Conservation (phyloP, 2,888 invertebrate genomes). For the Eucera pruinosa region DNA sequence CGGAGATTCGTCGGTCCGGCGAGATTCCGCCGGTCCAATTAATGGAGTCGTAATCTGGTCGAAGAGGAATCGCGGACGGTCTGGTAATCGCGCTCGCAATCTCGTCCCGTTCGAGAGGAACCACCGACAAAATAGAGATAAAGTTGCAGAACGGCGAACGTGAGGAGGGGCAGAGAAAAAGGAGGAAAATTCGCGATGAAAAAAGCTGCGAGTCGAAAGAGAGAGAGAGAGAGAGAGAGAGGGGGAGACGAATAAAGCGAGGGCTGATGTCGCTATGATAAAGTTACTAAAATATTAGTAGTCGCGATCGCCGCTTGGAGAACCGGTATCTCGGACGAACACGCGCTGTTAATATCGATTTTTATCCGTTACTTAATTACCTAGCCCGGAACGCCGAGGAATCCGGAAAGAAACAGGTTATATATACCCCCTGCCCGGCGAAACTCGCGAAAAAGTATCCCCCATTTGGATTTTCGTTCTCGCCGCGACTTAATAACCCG, state of each 20-base stretch:
- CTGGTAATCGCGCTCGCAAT: neutral
- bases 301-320: slow-evolving; percentile 14
- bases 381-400: slow-evolving; percentile 29
- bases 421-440: neutral
- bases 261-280: slow-evolving; percentile 38
- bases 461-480: slow-evolving; percentile 7
- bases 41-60: slow-evolving; percentile 34
- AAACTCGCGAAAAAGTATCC: slow-evolving; percentile 10
- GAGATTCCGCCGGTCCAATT: slow-evolving; percentile 34
- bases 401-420: slow-evolving; percentile 61
- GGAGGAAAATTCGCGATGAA: slow-evolving; percentile 5
- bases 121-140: slow-evolving; percentile 26
- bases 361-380: slow-evolving; percentile 69
- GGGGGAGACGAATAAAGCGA: neutral
- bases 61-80: slow-evolving; percentile 9
- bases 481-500: slow-evolving; percentile 54
- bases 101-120: slow-evolving; percentile 18
- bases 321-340: slow-evolving; percentile 49
- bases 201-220: no score
- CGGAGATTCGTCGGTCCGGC: neutral
- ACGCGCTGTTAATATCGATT: slow-evolving; percentile 54
- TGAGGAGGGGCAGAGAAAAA: no score
- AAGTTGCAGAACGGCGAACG: neutral
- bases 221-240: no score
- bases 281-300: slow-evolving; percentile 57